Evolutionary conservation across 2,797 vertebrate genomes (phyloP).

Genomic region (Clarias platycephalus): DNA sequence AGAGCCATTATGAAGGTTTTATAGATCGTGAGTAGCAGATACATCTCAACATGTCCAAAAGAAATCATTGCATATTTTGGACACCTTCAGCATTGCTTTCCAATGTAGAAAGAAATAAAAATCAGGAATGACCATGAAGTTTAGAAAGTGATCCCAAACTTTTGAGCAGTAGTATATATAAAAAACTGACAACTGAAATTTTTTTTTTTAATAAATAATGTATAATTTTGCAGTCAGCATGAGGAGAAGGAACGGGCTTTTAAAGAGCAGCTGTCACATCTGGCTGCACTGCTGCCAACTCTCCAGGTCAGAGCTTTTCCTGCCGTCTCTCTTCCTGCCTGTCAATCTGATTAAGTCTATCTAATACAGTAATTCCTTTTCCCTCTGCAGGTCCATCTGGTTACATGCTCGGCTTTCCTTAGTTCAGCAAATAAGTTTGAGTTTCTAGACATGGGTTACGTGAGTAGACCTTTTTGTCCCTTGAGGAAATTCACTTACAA

Average conservation of each 20-base stretch:
- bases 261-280: slow-evolving; percentile 80
- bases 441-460: slow-evolving; percentile 84
- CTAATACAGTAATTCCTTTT: not conserved
- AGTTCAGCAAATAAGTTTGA: slow-evolving; percentile 84
- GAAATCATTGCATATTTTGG: too few species aligned
- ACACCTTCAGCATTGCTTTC: too few species aligned
- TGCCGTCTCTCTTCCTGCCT: not conserved
- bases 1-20: too few species aligned
- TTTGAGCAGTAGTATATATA: too few species aligned
- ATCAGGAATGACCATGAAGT: too few species aligned
- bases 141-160: too few species aligned
- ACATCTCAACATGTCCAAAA: too few species aligned
- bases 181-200: too few species aligned
- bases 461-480: slow-evolving; percentile 65
- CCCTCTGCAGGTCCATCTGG: slow-evolving; percentile 76
- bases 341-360: not conserved
- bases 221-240: slow-evolving; percentile 72
- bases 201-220: not conserved
- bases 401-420: slow-evolving; percentile 83
- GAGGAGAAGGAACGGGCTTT: slow-evolving; percentile 84
- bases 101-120: too few species aligned
- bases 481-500: not conserved
- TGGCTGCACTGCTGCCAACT: slow-evolving; percentile 80
- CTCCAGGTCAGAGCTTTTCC: slow-evolving; percentile 72
- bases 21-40: too few species aligned